phyloP scores from a whole-genome alignment of 2,888 invertebrate species.

The Clusia tigrina region DNA sequence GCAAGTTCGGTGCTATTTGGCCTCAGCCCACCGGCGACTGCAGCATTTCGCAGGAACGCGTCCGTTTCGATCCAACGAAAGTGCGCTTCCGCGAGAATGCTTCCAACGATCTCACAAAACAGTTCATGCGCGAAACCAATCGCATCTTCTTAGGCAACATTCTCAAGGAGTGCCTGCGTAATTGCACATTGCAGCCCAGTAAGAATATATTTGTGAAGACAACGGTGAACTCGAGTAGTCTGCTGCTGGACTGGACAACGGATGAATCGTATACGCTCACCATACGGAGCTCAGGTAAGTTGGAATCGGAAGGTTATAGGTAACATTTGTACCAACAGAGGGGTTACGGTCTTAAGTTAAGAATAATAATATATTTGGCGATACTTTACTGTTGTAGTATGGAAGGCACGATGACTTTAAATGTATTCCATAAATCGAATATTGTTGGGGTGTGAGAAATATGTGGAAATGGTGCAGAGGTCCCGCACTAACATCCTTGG shows the following conservation, averaged over 20 bases:
- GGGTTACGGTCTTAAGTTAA: not conserved
- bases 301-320: not conserved
- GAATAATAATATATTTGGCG: not conserved
- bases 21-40: conserved; percentile 71
- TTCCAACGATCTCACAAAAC: conserved; percentile 65
- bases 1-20: conserved; percentile 75
- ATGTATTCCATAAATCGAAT: no score
- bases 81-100: conserved; percentile 67
- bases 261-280: conserved; percentile 74
- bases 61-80: conserved; percentile 69
- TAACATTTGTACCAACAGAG: no score
- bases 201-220: conserved; percentile 70
- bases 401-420: not conserved
- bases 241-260: conserved; percentile 72
- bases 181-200: conserved; percentile 65
- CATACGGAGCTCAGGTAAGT: conserved; percentile 68
- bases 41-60: conserved; percentile 60
- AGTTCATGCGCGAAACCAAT: conserved; percentile 68
- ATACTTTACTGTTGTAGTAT: not conserved
- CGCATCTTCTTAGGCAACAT: conserved; percentile 69
- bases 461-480: no score
- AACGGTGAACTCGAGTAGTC: conserved; percentile 65
- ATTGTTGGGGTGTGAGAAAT: no score
- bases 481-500: no score
- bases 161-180: conserved; percentile 69